Base-by-base conservation (phyloP, 2,888 invertebrate species). In the Raillietiella orientalis region DNA sequence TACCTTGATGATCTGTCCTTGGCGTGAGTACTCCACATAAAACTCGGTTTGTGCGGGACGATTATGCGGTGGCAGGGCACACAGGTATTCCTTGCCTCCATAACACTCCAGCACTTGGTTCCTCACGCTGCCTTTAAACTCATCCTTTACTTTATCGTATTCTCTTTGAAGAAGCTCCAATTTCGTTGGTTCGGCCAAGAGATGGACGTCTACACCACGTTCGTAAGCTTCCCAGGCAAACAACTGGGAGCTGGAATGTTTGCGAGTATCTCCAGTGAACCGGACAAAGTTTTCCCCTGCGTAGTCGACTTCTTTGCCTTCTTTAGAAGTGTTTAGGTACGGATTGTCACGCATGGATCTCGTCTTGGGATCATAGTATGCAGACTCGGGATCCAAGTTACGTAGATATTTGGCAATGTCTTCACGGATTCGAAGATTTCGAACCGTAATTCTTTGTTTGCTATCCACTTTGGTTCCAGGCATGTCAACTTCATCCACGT, bases 381-480 rank as follows among this genome's bases (percentile, higher is more conserved):
- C 93, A 0, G 90, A 93, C 44, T 84, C 79, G 0, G 77, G 74
- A 52, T 93, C 87, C 39, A 96, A 53, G 46, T 96, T 99, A 29
- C 84, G 56, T 32, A 99, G 49, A 47, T 99, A 99, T 50, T 99
- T 99, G 0, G 96, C 96, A 0, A 90, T 93, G 46, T 99, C 96
- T 49, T 99, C 96, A 37, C 96, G 58, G 36, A 99, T 99, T 38
- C 96, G 63, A 36, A 99, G 53, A 53, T 99, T 99, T 37, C 96
- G 56, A 3, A 99, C 93, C 9, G 96, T 99, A 44, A 99, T 99
- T 36, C 96, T 62, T 45, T 99, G 93, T 46, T 96, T 90, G 3
- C 84, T 84, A 41, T 99, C 96, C 24, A 96, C 93, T 55, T 93
- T 93, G 5, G 93, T 93, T 22, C 93, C 93, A 12, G 96, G 93